Conservation (phyloP, 64 coral and sea anemone genomes). For the Stichodactyla helianthus region DNA sequence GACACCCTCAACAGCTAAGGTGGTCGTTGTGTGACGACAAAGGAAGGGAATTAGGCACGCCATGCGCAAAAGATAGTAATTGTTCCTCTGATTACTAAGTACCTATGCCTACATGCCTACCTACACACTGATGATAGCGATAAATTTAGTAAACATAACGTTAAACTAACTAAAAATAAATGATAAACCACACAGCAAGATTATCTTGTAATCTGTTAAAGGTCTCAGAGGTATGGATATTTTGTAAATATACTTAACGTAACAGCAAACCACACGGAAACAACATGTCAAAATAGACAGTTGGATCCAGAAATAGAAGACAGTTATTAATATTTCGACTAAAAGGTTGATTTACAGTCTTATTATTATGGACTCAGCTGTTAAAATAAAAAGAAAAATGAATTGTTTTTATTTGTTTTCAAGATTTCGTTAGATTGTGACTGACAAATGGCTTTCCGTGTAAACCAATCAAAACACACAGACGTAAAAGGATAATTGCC, state of each 20-base stretch:
- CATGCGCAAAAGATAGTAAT: too few relatives aligned
- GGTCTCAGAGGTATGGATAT: not conserved
- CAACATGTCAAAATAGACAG: not conserved
- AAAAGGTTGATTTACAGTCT: not conserved
- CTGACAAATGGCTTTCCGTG: too few relatives aligned
- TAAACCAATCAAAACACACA: too few relatives aligned
- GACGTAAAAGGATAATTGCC: too few relatives aligned
- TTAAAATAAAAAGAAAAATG: not conserved
- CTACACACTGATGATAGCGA: not conserved
- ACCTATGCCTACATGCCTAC: not conserved
- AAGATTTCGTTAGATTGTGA: too few relatives aligned
- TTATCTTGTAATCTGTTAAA: not conserved
- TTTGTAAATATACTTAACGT: not conserved
- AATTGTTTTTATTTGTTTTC: not conserved
- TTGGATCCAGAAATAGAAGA: not conserved
- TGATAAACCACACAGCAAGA: not conserved
- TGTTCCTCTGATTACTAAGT: too few relatives aligned
- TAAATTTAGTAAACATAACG: not conserved
- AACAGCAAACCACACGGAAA: not conserved
- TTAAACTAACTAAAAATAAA: not conserved
- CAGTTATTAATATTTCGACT: not conserved
- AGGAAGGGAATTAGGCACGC: too few relatives aligned
- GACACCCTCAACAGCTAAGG: too few relatives aligned
- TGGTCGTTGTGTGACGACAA: too few relatives aligned
- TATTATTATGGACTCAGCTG: not conserved